phyloP scores from a whole-genome alignment of 2,888 invertebrate genomes.

The Stenurella melanura region DNA sequence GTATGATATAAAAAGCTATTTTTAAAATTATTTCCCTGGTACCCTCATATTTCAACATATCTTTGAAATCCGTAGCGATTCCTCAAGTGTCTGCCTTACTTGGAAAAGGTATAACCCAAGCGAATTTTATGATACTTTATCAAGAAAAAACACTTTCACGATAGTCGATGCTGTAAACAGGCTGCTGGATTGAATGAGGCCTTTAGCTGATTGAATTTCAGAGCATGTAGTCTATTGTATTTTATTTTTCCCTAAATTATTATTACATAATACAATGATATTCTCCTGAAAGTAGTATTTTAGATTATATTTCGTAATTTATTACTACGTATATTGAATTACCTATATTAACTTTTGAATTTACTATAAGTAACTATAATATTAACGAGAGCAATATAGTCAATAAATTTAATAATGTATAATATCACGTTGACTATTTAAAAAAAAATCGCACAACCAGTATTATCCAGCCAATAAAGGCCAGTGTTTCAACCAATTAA shows the following conservation, averaged over 20 bases:
- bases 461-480: no score
- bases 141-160: conserved; percentile 9
- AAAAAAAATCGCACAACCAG: no score
- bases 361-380: no score
- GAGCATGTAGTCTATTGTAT: neutral
- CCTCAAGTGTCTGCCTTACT: conserved; percentile 4
- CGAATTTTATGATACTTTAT: neutral
- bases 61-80: neutral
- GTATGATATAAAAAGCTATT: no score
- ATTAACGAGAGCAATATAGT: no score
- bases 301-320: neutral
- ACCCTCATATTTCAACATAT: neutral
- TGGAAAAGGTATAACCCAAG: neutral
- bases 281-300: neutral
- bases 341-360: no score
- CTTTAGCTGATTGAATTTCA: conserved; percentile 10
- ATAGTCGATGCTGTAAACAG: neutral
- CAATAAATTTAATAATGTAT: no score
- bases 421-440: no score
- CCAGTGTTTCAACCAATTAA: no score
- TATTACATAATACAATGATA: no score
- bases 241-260: neutral
- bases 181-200: neutral
- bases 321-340: no score
- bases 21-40: no score